These are phyloP conservation scores for Caenorhabditis imperialis DNA, from an alignment of 2,888 invertebrate species.

Conservation along the genomic window DNA sequence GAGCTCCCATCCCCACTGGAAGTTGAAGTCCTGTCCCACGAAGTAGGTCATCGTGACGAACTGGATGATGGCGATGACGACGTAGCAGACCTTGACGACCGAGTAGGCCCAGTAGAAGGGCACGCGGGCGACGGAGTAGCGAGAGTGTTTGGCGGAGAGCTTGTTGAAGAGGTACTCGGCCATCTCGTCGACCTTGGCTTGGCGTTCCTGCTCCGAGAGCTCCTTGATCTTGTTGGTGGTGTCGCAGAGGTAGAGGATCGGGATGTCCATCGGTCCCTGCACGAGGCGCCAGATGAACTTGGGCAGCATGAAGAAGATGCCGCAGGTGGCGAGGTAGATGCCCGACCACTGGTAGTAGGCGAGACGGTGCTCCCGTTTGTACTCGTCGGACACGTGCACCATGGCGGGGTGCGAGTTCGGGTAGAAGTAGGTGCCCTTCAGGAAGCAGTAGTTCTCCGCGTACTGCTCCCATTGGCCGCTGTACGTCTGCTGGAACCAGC, in stretches of 20 bases:
- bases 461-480: constrained; percentile 72
- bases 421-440: constrained; percentile 69
- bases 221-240: constrained; percentile 21
- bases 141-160: constrained; percentile 10
- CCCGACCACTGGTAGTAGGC: constrained; percentile 69
- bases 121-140: not conserved
- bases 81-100: constrained; percentile 47
- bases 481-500: constrained; percentile 73
- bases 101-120: constrained; percentile 10
- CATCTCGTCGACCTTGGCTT: constrained; percentile 40
- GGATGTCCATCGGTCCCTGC: constrained; percentile 27
- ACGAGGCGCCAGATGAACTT: constrained; percentile 38
- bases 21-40: constrained; percentile 67
- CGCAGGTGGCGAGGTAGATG: constrained; percentile 36
- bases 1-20: constrained; percentile 69
- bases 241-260: constrained; percentile 41
- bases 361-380: constrained; percentile 46
- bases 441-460: constrained; percentile 63
- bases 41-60: constrained; percentile 73
- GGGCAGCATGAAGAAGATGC: constrained; percentile 38
- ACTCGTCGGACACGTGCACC: constrained; percentile 57
- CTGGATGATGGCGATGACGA: constrained; percentile 71
- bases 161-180: constrained; percentile 13
- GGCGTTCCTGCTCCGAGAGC: constrained; percentile 1
- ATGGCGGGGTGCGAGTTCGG: constrained; percentile 53